Conservation (phyloP, 2,888 invertebrate species). For the Achlya flavicornis region DNA sequence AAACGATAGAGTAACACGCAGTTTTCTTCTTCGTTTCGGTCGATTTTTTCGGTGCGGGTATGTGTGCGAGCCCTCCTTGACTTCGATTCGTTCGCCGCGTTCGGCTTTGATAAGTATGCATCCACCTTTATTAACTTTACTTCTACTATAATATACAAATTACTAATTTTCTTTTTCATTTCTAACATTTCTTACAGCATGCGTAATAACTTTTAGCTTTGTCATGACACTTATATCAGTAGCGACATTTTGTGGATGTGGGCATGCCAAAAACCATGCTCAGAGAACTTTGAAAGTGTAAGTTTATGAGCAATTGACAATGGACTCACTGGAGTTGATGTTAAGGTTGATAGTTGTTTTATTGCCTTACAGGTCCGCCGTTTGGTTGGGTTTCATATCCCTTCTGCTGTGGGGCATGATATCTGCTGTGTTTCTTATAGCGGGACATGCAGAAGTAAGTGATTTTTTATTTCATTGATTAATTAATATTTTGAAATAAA, state of each 20-base stretch:
- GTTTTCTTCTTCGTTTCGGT: no score
- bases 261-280: conserved; percentile 67
- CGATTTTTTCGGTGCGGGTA: no score
- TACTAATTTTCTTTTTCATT: neutral
- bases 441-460: conserved; percentile 86
- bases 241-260: conserved; percentile 78
- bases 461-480: no score
- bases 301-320: conserved; percentile 39
- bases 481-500: no score
- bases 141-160: no score
- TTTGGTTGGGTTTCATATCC: conserved; percentile 84
- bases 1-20: no score
- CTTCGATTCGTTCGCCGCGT: no score
- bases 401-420: conserved; percentile 85
- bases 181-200: conserved; percentile 51
- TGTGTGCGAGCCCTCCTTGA: no score
- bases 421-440: conserved; percentile 82
- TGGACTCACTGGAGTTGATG: neutral
- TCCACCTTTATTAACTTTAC: no score
- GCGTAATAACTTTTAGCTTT: conserved; percentile 67
- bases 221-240: conserved; percentile 76
- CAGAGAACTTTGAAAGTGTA: conserved; percentile 73
- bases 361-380: conserved; percentile 72
- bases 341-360: conserved; percentile 15
- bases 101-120: no score